Evolutionary conservation across 1,140 invertebrate genomes (phyloP), one percentile per base, ranked within the genome.

Genomic region (Lanistes nyassanus): DNA sequence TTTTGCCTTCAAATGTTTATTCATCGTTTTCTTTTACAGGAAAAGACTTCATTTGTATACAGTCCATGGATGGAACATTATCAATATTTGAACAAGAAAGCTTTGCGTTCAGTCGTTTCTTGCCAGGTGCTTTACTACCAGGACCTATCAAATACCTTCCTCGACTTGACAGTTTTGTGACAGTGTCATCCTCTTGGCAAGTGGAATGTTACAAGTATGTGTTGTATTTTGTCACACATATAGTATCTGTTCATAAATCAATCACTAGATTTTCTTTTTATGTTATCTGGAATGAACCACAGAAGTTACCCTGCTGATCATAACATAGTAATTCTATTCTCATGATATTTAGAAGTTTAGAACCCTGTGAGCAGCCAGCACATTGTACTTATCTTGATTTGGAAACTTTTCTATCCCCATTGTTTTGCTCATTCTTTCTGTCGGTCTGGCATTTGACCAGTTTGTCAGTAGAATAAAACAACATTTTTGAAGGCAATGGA

Each of bases 1-100:
- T 47, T 47, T n/a, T n/a, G 9, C 42, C 42, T 36, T 9, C 7
- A 29, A 4, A 42, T 66, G 36, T 65, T 53, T 74, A 26, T 23
- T 26, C 3, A 34, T 62, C 34, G 11, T 68, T 62, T 29, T 47
- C 19, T 75, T 68, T 84, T 83, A 70, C 78, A 89, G 90, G 92
- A 7, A 91, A 94, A 83, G 95, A 97, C 89, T 95, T 96, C 82
- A 91, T 97, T 51, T 96, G 95, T 86, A 92, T 97, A 3, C 95
- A 96, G 87, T 94, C 93, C 31, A 87, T 97, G 67, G 95, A 97
- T 88, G 95, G 95, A 1, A 92, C 93, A 26, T 84, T 97, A 2
- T 92, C 92, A 53, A 94, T 97, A 82, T 97, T 94, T 89, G 96
- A 98, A 85, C 95, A 97, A 88, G 96, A 97, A 85, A 92, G 93